Percentiles rank a stretch among this genome's conserved stretches.
Conservation (phyloP, 2,113 vertebrate genomes). For the Condylura cristata region DNA sequence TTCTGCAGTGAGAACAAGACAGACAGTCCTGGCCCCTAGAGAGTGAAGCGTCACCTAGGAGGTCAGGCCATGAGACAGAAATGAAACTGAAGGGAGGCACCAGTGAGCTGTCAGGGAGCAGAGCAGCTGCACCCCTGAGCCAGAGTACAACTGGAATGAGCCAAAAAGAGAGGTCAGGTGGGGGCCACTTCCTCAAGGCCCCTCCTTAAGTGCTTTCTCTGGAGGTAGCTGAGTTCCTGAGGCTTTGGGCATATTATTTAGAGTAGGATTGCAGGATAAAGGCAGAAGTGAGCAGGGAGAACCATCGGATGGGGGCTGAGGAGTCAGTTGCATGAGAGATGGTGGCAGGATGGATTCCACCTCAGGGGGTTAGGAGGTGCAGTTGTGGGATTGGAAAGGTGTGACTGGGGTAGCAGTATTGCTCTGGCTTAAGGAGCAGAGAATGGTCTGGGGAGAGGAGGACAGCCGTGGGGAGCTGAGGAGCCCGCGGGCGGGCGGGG, state of each 20-base stretch:
- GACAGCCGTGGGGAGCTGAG: background rate
- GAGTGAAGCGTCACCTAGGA: background rate
- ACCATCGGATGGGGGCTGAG: background rate
- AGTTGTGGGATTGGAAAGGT: background rate
- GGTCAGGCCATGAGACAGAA: background rate
- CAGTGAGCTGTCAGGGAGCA: background rate
- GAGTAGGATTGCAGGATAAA: background rate
- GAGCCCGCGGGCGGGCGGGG: accelerated
- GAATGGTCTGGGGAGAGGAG: background rate
- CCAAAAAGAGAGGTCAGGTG: background rate
- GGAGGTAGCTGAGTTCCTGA: background rate
- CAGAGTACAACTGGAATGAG: background rate
- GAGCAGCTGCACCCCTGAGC: background rate
- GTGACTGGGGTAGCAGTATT: background rate
- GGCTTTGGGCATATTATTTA: background rate
- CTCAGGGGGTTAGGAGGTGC: background rate
- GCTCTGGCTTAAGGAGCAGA: background rate
- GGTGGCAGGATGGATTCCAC: background rate
- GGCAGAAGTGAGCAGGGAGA: background rate
- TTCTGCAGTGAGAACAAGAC: background rate
- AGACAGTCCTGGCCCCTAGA: background rate
- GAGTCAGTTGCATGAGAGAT: too few species aligned
- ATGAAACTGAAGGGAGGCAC: background rate
- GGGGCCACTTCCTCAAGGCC: background rate
- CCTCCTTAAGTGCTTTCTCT: background rate